Evolutionary conservation across 2,888 invertebrate species (phyloP), one percentile per base, ranked within the genome.

Genomic region (Gnatocerus cornutus): DNA sequence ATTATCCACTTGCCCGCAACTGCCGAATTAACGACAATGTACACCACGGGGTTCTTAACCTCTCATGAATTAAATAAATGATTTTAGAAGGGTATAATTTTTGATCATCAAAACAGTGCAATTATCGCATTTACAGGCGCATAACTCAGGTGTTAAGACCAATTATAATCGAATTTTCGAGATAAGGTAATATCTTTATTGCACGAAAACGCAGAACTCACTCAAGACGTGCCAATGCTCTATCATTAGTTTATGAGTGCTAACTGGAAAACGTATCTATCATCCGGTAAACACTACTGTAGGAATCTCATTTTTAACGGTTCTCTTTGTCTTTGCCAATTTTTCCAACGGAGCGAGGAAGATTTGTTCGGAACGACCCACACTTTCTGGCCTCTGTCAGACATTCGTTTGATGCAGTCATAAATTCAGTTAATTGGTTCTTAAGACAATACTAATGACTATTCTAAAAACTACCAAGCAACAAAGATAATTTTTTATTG

Each of bases 101-200:
- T 52, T 67, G 41, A 53, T 52, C 63, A 64, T 69, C 68, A 68
- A 74, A 68, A 45, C 56, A 59, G 59, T 56, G 71, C 61, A 72
- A 76, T 76, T 75, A 76, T 75, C 73, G 63, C 71, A 68, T 76
- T 73, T 66, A 72, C 73, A 69, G 64, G 58, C 64, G 63, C 45
- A 61, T 45, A 59, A 55, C 56, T 70, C 65, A 52, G 69, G 65
- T 71, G 71, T 71, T 68, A 71, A 64, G 71, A 64, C 71, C 74
- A 77, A 77, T 77, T 77, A 77, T 74, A 76, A 76, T 69, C 71
- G 69, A 74, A 76, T 77, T 77, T 77, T 73, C 76, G 68, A 72
- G 65, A 63, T 59, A 65, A 68, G 55, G 52, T 74, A 76, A 77
- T 75, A 73, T 77, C 74, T 77, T 71, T 74, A 77, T 75, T 69